A percentile compares a stretch with the other conserved stretches of the same genome.
Evolutionary conservation across 2,888 invertebrate species (phyloP).

Genomic region (Drosophila peninsularis): DNA sequence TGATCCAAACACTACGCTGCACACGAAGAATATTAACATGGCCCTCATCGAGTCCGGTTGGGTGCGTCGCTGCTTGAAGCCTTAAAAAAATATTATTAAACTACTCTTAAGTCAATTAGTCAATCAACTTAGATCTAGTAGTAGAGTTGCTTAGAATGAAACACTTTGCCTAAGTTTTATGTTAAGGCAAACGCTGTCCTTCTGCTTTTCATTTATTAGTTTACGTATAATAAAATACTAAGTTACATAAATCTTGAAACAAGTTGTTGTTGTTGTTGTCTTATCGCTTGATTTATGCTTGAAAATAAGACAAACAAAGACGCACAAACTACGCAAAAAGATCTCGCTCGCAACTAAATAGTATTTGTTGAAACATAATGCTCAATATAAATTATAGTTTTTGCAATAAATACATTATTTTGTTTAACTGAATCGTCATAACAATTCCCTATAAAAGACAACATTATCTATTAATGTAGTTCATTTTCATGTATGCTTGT

Average conservation of each 20-base stretch:
- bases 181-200: slow-evolving; percentile 84
- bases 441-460: slow-evolving; percentile 80
- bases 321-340: slow-evolving; percentile 74
- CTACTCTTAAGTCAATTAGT: no score
- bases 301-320: slow-evolving; percentile 71
- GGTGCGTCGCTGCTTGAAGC: slow-evolving; percentile 48
- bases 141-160: slow-evolving; percentile 2
- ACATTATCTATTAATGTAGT: slow-evolving; percentile 73
- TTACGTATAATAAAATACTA: slow-evolving; percentile 85
- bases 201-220: slow-evolving; percentile 84
- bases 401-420: slow-evolving; percentile 65
- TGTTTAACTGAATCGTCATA: slow-evolving; percentile 60
- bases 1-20: slow-evolving; percentile 46
- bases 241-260: slow-evolving; percentile 79
- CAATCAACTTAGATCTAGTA: neutral
- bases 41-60: slow-evolving; percentile 42
- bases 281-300: slow-evolving; percentile 58
- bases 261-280: slow-evolving; percentile 52
- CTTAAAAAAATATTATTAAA: slow-evolving; percentile 32
- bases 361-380: slow-evolving; percentile 47
- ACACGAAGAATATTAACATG: slow-evolving; percentile 38
- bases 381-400: slow-evolving; percentile 52
- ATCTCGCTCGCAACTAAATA: slow-evolving; percentile 69
- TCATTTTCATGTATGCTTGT: slow-evolving; percentile 35
- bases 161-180: slow-evolving; percentile 51